Percentiles rank a stretch among this genome's conserved stretches.
These are phyloP conservation scores for Alectura lathami DNA, from an alignment of 2,113 vertebrate genomes.

Conservation along the genomic window DNA sequence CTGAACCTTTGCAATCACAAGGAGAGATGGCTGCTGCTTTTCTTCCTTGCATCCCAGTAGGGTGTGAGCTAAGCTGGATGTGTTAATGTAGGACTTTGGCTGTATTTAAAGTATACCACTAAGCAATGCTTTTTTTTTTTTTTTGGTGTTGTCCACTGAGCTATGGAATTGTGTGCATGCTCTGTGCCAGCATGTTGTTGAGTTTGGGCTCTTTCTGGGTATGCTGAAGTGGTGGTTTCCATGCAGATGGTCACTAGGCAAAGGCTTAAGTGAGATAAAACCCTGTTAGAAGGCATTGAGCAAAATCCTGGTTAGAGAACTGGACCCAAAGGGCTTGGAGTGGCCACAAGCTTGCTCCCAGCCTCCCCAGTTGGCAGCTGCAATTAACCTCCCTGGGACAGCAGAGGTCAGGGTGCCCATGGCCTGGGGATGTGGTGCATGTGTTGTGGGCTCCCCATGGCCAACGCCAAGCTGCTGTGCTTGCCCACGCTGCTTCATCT, in stretches of 20 bases:
- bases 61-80: background rate
- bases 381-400: background rate
- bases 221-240: background rate
- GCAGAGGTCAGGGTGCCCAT: background rate
- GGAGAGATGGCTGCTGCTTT: background rate
- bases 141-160: background rate
- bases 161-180: background rate
- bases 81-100: fast-evolving
- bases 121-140: background rate
- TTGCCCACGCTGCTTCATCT: fast-evolving
- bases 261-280: background rate
- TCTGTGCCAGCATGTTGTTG: background rate
- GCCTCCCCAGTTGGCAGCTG: background rate
- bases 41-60: background rate
- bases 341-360: background rate
- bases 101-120: background rate
- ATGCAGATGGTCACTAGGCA: background rate
- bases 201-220: background rate
- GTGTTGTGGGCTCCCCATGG: background rate
- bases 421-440: background rate
- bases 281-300: fast-evolving
- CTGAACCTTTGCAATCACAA: fast-evolving
- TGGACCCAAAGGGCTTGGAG: background rate
- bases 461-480: background rate
- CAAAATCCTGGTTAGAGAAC: background rate